phyloP scores from a whole-genome alignment of 2,888 invertebrate species.

The Machimus rusticus region DNA sequence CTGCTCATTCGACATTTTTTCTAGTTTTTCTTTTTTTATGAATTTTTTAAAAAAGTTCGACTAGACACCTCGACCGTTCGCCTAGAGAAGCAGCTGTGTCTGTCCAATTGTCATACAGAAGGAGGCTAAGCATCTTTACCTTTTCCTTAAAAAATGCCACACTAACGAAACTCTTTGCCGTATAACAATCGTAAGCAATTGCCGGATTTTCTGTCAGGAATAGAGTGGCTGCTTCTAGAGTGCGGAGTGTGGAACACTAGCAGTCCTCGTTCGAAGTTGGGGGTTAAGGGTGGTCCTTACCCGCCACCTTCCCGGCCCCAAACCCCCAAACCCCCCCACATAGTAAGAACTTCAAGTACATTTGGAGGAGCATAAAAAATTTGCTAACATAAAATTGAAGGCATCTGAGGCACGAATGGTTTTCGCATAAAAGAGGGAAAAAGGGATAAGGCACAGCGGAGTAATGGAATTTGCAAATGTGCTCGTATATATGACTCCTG shows the following conservation, averaged over 20 bases:
- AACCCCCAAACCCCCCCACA: not conserved
- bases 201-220: not conserved
- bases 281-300: not conserved
- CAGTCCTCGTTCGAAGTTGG: not conserved
- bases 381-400: constrained; percentile 41
- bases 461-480: constrained; percentile 41
- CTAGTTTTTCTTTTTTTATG: not conserved
- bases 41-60: not conserved
- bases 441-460: constrained; percentile 40
- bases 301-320: not conserved
- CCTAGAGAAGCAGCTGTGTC: not conserved
- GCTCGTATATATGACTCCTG: constrained; percentile 41
- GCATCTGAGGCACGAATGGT: constrained; percentile 41
- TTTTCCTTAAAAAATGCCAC: not conserved
- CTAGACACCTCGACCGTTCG: not conserved
- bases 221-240: not conserved
- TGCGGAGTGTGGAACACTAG: not conserved
- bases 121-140: not conserved
- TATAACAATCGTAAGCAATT: not conserved
- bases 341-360: constrained; percentile 39
- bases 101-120: not conserved
- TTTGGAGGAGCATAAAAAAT: constrained; percentile 40
- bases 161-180: not conserved
- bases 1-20: not conserved
- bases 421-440: constrained; percentile 38